Base-by-base conservation (phyloP, 2,113 vertebrate species). In the Tupaia tana region DNA sequence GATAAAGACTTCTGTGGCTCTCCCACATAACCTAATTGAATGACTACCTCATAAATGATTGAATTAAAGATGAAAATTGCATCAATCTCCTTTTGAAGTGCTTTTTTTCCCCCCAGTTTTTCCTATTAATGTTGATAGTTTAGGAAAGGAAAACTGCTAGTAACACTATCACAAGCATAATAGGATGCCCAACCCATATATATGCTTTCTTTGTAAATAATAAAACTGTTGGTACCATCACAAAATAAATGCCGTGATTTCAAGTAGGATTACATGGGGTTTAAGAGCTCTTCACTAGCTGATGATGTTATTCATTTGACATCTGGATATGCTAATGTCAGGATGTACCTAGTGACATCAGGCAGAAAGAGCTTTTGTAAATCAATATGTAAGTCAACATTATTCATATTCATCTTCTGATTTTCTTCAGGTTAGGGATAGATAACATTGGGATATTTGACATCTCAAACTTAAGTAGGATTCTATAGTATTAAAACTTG, bases 21-120 rank as follows among this genome's bases (percentile, higher is more conserved):
- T 94, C 34, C 75, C 22, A 63, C 13, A 66, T 83, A 89, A 73
- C 34, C 2, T 91, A 79, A 94, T 83, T 89, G 18, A 89, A 90
- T 70, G 10, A 82, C 13, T 79, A 59, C 7, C 63, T 91, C 71
- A 89, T 84, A 84, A 95, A 80, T 66, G 71, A 90, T 83, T 67
- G 15, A 93, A 95, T 82, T 92, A 90, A 87, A 90, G 20, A 63
- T 90, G 66, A 92, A 73, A 3, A 56, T 6, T 80, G 6, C n/a
- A 79, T 81, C 69, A 75, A 16, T 93, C 70, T 86, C 71, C 25
- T 58, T 80, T 77, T 93, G 25, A 93, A 43, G 6, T 59, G 14
- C 8, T 86, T 81, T 91, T 43, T 34, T 43, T 43, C 43, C 43
- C 43, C 43, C 52, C 25, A 78, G 58, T 93, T 92, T 64, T 27